These are phyloP conservation scores for Aurelia sp. DNA, from an alignment of 30 jellyfish, hydroid and myxozoan species.

Conservation along the genomic window DNA sequence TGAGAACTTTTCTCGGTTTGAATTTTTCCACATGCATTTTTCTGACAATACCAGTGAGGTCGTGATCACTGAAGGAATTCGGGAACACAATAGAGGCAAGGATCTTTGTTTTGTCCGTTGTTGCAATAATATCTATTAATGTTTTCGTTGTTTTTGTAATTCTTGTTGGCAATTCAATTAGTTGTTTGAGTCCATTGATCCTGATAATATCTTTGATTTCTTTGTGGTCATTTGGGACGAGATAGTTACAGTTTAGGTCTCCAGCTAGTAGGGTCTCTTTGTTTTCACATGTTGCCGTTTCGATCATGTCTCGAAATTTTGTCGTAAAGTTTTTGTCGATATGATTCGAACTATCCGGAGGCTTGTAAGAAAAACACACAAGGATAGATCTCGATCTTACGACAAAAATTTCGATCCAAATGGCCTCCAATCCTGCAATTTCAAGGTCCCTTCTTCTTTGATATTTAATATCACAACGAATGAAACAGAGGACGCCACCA, in stretches of 20 bases:
- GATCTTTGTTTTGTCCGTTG: conserved; percentile 55
- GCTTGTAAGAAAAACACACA: conserved; percentile 59
- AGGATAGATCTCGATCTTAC: conserved; percentile 46
- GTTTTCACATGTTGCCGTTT: conserved; percentile 59
- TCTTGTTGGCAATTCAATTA: conserved; percentile 25
- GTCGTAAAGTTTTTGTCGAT: conserved; percentile 53
- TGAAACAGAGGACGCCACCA: conserved; percentile 22
- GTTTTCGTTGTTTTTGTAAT: conserved; percentile 50
- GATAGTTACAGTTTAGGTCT: conserved; percentile 69
- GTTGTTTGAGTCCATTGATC: conserved; percentile 50
- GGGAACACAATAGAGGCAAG: conserved; percentile 61
- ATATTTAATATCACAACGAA: conserved; percentile 39
- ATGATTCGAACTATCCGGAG: conserved; percentile 59
- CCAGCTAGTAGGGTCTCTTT: conserved; percentile 71
- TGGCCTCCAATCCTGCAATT: conserved; percentile 55
- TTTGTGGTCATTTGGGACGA: conserved; percentile 77
- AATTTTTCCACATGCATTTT: conserved; percentile 64
- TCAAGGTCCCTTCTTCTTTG: conserved; percentile 57
- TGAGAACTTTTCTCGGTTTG: conserved; percentile 32
- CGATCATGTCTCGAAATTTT: conserved; percentile 53
- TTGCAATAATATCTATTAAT: conserved; percentile 49
- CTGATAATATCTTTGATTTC: conserved; percentile 66
- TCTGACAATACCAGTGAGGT: conserved; percentile 62
- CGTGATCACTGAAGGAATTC: conserved; percentile 72
- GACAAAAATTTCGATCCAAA: conserved; percentile 65